Conservation (phyloP, 1,140 invertebrate genomes). For the Sycobia sp. region DNA sequence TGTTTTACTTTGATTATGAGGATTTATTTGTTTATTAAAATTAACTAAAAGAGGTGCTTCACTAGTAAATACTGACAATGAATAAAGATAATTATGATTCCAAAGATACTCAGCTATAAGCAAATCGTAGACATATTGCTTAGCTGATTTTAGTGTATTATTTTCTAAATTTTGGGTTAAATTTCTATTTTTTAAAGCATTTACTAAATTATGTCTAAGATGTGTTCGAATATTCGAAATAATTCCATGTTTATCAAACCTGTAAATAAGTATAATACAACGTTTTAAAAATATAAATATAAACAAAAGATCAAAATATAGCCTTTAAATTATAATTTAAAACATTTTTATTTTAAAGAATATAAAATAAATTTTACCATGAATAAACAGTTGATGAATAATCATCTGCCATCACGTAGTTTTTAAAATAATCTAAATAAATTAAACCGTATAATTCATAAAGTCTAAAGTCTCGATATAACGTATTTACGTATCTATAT, state of each 20-base stretch:
- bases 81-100: conserved; percentile 55
- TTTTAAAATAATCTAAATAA: not conserved
- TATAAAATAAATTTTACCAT: conserved; percentile 41
- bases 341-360: not conserved
- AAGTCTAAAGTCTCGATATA: too few relatives aligned
- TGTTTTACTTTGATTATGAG: conserved; percentile 6
- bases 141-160: conserved; percentile 48
- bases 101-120: conserved; percentile 58
- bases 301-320: conserved; percentile 16
- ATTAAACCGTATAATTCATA: too few relatives aligned
- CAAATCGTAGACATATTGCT: conserved; percentile 58
- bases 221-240: conserved; percentile 58
- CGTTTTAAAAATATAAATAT: conserved; percentile 20
- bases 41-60: conserved; percentile 56
- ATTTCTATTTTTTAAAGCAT: conserved; percentile 54
- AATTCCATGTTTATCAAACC: conserved; percentile 58
- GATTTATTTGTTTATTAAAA: conserved; percentile 47
- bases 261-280: conserved; percentile 33
- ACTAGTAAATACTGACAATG: conserved; percentile 57
- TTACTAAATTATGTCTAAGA: conserved; percentile 55
- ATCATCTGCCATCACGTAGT: conserved; percentile 44
- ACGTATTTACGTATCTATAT: too few relatives aligned
- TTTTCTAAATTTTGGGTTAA: conserved; percentile 41
- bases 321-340: not conserved
- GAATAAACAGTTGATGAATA: conserved; percentile 47